Conservation (phyloP, 2,113 vertebrate species). For the Zosterops borbonicus region DNA sequence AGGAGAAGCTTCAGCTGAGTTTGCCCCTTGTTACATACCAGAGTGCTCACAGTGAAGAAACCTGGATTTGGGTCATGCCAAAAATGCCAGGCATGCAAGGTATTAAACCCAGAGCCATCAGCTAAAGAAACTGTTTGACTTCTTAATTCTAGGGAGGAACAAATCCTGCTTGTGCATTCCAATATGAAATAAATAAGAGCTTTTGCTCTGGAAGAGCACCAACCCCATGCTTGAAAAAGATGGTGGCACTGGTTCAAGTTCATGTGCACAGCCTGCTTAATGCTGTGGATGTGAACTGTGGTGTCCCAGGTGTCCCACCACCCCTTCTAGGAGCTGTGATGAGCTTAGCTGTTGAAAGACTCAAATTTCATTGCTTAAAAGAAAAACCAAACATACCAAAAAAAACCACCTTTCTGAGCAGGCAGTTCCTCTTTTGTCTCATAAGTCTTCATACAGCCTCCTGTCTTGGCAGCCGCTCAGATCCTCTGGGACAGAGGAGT, state of each 20-base stretch:
- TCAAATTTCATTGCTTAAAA: background rate
- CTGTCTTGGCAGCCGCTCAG: background rate
- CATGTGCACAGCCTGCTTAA: background rate
- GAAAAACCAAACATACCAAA: background rate
- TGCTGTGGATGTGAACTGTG: accelerated
- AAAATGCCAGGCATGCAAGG: background rate
- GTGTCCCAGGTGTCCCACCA: background rate
- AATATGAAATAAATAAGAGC: background rate
- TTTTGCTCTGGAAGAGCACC: background rate
- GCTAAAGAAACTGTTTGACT: background rate
- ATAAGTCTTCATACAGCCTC: background rate
- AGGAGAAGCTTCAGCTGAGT: background rate
- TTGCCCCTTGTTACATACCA: background rate
- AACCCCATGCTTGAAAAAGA: background rate
- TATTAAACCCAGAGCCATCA: background rate
- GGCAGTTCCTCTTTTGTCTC: background rate
- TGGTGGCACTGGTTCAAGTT: background rate
- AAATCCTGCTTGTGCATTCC: background rate
- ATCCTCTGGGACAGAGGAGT: background rate
- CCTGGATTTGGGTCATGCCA: background rate
- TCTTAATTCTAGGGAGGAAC: background rate
- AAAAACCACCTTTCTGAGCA: background rate
- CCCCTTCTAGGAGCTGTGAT: background rate
- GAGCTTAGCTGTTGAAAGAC: background rate
- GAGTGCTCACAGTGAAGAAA: background rate